phyloP scores from a whole-genome alignment of 2,113 vertebrate genomes.

The Xiphophorus maculatus region DNA sequence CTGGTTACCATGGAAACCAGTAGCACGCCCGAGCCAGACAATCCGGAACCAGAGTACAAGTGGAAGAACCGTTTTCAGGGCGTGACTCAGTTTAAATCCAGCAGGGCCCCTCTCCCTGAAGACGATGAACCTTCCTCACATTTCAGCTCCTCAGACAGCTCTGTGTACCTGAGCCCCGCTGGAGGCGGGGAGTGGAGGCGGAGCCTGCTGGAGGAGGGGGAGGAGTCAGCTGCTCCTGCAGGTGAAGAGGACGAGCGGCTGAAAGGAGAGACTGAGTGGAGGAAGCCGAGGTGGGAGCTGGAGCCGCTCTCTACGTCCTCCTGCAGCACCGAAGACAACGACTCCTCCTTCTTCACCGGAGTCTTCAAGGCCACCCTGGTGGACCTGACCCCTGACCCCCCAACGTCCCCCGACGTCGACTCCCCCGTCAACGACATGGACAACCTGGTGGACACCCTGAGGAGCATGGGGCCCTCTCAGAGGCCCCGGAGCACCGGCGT shows the following conservation, averaged over 20 bases:
- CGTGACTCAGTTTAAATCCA: constrained; percentile 11
- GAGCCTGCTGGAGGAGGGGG: constrained; percentile 60
- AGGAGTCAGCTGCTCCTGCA: constrained; percentile 67
- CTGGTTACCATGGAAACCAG: constrained; percentile 52
- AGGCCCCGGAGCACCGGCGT: constrained; percentile 60
- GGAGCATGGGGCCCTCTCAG: constrained; percentile 86
- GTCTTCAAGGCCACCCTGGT: constrained; percentile 75
- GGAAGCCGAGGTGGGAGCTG: constrained; percentile 45
- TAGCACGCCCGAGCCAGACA: neutral
- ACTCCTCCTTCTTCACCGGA: constrained; percentile 41
- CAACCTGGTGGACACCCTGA: constrained; percentile 86
- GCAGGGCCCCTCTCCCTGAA: neutral
- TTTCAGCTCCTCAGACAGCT: constrained; percentile 12
- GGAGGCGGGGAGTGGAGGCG: constrained; percentile 44
- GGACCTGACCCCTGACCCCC: constrained; percentile 71
- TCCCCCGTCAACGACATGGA: constrained; percentile 84
- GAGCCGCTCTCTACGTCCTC: constrained; percentile 8
- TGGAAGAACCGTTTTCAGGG: constrained; percentile 53
- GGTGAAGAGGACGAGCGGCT: constrained; percentile 32
- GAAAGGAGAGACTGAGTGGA: constrained; percentile 28
- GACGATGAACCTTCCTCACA: constrained; percentile 23
- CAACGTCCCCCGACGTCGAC: constrained; percentile 70
- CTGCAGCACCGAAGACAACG: neutral
- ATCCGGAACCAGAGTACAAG: neutral
- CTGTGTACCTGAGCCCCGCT: constrained; percentile 33